Evolutionary conservation across 2,888 invertebrate genomes (phyloP).

Genomic region (Lottia scabra): DNA sequence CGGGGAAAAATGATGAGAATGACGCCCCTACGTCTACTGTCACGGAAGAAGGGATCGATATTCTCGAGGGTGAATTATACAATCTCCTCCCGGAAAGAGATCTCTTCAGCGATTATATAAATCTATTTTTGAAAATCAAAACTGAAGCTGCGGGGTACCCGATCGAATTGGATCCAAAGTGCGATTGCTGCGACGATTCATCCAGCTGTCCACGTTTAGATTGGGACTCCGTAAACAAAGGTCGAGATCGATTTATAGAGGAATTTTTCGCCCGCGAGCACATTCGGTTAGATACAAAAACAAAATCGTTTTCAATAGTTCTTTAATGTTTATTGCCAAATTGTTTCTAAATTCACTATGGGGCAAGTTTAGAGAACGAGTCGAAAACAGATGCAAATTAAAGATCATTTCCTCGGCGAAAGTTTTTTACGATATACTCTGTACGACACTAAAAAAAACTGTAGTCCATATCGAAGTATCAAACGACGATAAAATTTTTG

Average conservation of each 20-base stretch:
- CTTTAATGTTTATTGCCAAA: neutral
- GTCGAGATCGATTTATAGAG: neutral
- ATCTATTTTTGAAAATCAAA: neutral
- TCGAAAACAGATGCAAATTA: neutral
- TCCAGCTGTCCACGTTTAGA: neutral
- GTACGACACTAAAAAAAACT: neutral
- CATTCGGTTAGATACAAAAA: neutral
- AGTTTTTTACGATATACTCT: neutral
- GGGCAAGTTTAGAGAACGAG: neutral
- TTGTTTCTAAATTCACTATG: too few species aligned
- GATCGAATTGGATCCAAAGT: neutral
- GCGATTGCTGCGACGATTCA: neutral
- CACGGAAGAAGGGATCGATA: neutral
- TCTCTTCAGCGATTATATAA: neutral
- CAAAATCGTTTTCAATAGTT: neutral
- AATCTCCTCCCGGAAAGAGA: neutral
- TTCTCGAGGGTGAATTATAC: neutral
- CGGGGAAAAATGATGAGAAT: neutral
- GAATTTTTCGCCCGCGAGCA: neutral
- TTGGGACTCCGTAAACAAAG: neutral
- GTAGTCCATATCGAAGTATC: neutral
- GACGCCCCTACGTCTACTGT: neutral
- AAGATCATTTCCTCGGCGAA: neutral
- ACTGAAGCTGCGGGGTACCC: neutral
- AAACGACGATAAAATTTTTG: neutral